Percentiles rank a stretch among this genome's conserved stretches.
Evolutionary conservation across 92 coral and sea anemone species (phyloP).

Genomic region (Pocillopora meandrina): DNA sequence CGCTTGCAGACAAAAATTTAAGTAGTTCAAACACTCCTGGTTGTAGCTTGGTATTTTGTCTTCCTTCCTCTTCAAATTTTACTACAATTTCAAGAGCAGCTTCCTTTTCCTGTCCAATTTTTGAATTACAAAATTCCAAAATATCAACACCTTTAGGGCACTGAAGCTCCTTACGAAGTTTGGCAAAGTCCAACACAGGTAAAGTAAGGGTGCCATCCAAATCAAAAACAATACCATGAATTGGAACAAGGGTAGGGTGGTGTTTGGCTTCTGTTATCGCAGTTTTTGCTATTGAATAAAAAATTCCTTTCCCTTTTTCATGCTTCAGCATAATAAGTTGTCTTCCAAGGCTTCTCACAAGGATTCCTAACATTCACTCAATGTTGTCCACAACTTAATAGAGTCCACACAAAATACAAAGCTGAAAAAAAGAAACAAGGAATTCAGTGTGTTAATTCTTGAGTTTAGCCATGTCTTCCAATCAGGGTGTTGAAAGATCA

Average conservation of each 20-base stretch:
- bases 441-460: not conserved
- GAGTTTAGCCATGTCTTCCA: too few species aligned
- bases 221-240: conserved; percentile 85
- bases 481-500: too few species aligned
- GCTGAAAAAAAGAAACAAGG: not conserved
- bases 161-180: conserved; percentile 60
- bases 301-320: conserved; percentile 12
- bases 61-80: conserved; percentile 95
- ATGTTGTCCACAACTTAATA: not conserved
- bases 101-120: conserved; percentile 63
- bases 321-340: not conserved
- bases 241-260: conserved; percentile 43
- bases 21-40: conserved; percentile 86
- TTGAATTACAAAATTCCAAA: conserved; percentile 61
- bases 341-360: not conserved
- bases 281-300: conserved; percentile 8
- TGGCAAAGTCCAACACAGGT: conserved; percentile 76
- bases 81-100: conserved; percentile 64
- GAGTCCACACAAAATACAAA: not conserved
- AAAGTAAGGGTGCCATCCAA: conserved; percentile 92
- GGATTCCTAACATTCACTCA: conserved; percentile 6
- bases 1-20: conserved; percentile 50
- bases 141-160: conserved; percentile 79
- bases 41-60: conserved; percentile 71
- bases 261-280: conserved; percentile 13